Conservation (phyloP, 2,888 invertebrate species). For the Desoria tigrina region DNA sequence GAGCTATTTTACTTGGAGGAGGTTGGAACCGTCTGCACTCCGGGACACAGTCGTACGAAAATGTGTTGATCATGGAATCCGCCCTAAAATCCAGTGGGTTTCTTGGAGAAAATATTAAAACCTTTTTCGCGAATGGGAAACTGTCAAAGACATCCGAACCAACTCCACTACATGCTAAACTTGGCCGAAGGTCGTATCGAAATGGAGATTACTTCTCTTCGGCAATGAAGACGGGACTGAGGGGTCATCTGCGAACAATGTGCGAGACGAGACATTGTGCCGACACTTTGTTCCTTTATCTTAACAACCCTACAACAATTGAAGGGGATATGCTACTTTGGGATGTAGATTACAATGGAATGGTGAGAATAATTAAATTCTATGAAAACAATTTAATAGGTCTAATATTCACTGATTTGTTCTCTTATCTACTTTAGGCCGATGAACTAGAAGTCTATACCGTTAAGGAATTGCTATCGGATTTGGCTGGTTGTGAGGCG, state of each 20-base stretch:
- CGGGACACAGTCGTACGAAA: slow-evolving; percentile 56
- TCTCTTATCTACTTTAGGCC: slow-evolving; percentile 43
- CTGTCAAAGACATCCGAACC: not conserved
- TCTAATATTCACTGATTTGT: no score
- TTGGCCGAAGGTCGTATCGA: slow-evolving; percentile 6
- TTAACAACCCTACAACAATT: slow-evolving; percentile 59
- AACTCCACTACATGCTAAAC: slow-evolving; percentile 7
- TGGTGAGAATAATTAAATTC: slow-evolving; percentile 55
- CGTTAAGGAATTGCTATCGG: slow-evolving; percentile 59
- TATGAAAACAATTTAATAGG: no score
- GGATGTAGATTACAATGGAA: slow-evolving; percentile 60
- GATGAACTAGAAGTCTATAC: slow-evolving; percentile 58
- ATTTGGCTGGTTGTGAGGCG: slow-evolving; percentile 59
- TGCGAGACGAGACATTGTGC: slow-evolving; percentile 59
- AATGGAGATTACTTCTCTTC: slow-evolving; percentile 40
- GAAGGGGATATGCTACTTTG: slow-evolving; percentile 60
- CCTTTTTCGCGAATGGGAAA: slow-evolving; percentile 60
- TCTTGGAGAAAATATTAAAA: slow-evolving; percentile 59
- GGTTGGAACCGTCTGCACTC: slow-evolving; percentile 60
- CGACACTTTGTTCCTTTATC: slow-evolving; percentile 60
- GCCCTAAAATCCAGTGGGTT: slow-evolving; percentile 59
- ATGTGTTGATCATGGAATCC: slow-evolving; percentile 57
- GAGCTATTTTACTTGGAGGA: slow-evolving; percentile 60
- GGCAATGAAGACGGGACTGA: slow-evolving; percentile 57
- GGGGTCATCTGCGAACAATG: slow-evolving; percentile 60